A percentile compares a stretch with the other conserved stretches of the same genome.
These are phyloP conservation scores for Mungos mungo DNA, from an alignment of 2,113 vertebrate species.

Conservation along the genomic window DNA sequence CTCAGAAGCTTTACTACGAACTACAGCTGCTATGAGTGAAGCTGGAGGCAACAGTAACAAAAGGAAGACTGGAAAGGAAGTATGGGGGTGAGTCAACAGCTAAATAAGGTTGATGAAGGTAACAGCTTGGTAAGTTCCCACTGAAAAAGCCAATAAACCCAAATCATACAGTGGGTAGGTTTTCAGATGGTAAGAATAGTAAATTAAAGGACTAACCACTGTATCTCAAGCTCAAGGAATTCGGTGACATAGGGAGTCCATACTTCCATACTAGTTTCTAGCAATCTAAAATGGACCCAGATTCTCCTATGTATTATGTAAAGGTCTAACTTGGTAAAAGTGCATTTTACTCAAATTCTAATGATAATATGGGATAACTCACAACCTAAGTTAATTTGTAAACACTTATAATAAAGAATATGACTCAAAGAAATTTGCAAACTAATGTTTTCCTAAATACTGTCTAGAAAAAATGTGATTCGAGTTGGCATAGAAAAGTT, in stretches of 20 bases:
- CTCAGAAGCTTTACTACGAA: neutral
- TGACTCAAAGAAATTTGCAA: neutral
- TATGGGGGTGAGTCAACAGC: neutral
- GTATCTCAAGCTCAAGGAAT: neutral
- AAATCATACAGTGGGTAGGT: neutral
- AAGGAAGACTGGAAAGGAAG: neutral
- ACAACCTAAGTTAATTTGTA: neutral
- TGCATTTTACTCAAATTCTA: neutral
- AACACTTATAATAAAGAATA: neutral
- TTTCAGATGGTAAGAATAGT: neutral
- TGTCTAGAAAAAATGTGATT: neutral
- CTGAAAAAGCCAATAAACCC: neutral
- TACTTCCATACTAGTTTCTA: neutral
- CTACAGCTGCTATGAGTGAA: neutral
- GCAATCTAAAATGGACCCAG: neutral
- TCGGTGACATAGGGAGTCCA: neutral
- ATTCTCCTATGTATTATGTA: neutral
- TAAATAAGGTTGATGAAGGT: neutral
- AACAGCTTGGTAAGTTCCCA: neutral
- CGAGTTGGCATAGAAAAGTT: neutral
- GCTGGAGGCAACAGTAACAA: neutral
- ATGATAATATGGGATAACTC: neutral
- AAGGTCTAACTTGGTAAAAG: neutral
- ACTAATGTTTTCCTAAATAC: neutral
- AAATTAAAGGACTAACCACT: neutral